Evolutionary conservation across 2,888 invertebrate species (phyloP).

Genomic region (Blomia tropicalis): DNA sequence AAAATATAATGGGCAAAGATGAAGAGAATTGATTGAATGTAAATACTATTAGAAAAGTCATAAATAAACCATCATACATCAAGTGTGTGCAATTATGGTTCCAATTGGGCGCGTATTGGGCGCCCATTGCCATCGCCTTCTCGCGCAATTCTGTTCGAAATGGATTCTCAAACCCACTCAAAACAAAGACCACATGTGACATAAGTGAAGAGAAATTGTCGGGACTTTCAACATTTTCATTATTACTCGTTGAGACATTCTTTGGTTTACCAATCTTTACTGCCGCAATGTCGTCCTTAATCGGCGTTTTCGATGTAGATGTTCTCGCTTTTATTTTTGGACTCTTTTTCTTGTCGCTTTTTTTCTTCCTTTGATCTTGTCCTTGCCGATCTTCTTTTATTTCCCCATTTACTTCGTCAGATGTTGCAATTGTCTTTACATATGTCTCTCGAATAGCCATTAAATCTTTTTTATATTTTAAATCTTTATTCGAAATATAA

Average conservation of each 20-base stretch:
- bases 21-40: constrained; percentile 10
- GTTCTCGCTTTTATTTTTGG: too few relatives aligned
- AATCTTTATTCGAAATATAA: neutral
- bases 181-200: constrained; percentile 52
- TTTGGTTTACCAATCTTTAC: neutral
- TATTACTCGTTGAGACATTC: neutral
- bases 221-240: constrained; percentile 15
- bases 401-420: neutral
- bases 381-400: too few relatives aligned
- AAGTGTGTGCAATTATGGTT: constrained; percentile 59
- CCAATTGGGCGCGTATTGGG: constrained; percentile 61
- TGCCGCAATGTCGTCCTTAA: neutral
- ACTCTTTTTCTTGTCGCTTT: neutral
- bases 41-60: neutral
- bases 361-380: neutral
- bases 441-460: too few relatives aligned
- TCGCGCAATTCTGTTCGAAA: constrained; percentile 50
- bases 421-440: neutral
- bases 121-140: constrained; percentile 59
- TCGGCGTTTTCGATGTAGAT: too few relatives aligned
- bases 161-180: constrained; percentile 77
- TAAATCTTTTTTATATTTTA: constrained; percentile 13
- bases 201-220: constrained; percentile 41
- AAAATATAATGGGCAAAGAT: constrained; percentile 19
- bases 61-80: constrained; percentile 45